These are phyloP conservation scores for Varanus komodoensis DNA, from an alignment of 2,113 vertebrate genomes.

Conservation along the genomic window DNA sequence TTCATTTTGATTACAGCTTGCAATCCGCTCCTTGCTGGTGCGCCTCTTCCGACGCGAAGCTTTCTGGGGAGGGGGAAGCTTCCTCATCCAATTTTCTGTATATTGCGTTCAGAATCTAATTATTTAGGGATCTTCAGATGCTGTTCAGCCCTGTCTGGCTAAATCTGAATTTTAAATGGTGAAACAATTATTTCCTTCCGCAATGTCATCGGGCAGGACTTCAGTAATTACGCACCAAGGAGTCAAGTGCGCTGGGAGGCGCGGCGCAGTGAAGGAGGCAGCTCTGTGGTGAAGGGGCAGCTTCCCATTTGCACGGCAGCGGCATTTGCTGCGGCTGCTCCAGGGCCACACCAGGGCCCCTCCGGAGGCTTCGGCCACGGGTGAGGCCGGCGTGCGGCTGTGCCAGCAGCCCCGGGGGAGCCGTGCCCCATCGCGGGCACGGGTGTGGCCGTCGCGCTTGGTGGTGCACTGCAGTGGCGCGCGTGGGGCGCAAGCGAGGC, in stretches of 20 bases:
- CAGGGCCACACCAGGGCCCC: neutral
- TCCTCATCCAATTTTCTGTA: neutral
- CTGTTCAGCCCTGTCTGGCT: constrained; percentile 27
- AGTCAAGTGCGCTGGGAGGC: constrained; percentile 44
- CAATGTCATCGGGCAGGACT: constrained; percentile 17
- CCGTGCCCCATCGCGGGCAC: too few relatives aligned
- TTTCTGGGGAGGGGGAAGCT: neutral
- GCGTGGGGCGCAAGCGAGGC: too few relatives aligned
- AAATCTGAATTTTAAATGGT: constrained; percentile 32
- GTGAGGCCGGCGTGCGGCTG: neutral
- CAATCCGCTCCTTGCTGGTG: neutral
- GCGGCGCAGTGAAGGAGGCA: neutral
- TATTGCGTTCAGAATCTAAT: constrained; percentile 41
- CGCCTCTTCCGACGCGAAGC: neutral
- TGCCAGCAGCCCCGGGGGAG: too few relatives aligned
- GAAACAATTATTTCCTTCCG: constrained; percentile 51
- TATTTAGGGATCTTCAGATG: constrained; percentile 15
- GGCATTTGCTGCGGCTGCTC: neutral
- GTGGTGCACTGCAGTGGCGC: too few relatives aligned
- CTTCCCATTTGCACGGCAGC: too few relatives aligned
- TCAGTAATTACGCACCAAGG: constrained; percentile 20
- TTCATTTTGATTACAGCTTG: neutral
- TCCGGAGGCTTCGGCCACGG: neutral
- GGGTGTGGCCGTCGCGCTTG: too few relatives aligned
- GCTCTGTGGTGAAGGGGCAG: neutral